These are phyloP conservation scores for Phenganax stokvisi DNA, from an alignment of 92 coral and sea anemone species.

Conservation along the genomic window DNA sequence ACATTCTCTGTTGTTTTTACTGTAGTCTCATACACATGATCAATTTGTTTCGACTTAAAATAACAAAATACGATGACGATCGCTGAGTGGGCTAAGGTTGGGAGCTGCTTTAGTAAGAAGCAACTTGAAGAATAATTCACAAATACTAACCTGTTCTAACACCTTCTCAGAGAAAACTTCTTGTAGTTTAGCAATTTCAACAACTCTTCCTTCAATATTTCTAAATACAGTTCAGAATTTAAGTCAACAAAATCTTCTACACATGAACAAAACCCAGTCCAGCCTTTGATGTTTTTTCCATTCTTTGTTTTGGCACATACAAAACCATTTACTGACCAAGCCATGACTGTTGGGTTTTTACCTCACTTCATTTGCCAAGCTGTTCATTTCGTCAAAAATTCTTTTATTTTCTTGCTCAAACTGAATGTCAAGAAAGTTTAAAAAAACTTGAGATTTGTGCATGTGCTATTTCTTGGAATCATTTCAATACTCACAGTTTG, in stretches of 20 bases:
- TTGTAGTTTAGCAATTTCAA: conserved; percentile 87
- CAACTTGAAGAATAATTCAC: not conserved
- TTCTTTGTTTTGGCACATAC: not conserved
- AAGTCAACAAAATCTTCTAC: not conserved
- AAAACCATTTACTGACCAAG: not conserved
- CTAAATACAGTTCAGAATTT: conserved; percentile 34
- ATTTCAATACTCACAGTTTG: conserved; percentile 59
- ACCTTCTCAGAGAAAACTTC: conserved; percentile 95
- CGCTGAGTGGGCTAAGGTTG: no score
- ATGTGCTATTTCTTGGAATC: no score
- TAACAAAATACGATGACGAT: not conserved
- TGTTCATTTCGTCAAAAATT: conserved; percentile 95
- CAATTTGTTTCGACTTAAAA: conserved; percentile 65
- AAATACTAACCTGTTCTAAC: conserved; percentile 68
- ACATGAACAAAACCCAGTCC: not conserved
- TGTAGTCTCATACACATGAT: conserved; percentile 74
- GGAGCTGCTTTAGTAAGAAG: no score
- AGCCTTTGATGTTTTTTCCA: not conserved
- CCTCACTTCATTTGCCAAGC: conserved; percentile 97
- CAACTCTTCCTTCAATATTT: conserved; percentile 95
- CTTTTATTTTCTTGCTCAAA: conserved; percentile 95
- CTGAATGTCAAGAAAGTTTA: conserved; percentile 40
- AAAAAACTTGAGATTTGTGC: not conserved
- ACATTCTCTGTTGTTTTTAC: conserved; percentile 89
- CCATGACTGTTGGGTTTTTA: conserved; percentile 17